Evolutionary conservation across 2,113 vertebrate genomes (phyloP).

Genomic region (Chaenocephalus aceratus): DNA sequence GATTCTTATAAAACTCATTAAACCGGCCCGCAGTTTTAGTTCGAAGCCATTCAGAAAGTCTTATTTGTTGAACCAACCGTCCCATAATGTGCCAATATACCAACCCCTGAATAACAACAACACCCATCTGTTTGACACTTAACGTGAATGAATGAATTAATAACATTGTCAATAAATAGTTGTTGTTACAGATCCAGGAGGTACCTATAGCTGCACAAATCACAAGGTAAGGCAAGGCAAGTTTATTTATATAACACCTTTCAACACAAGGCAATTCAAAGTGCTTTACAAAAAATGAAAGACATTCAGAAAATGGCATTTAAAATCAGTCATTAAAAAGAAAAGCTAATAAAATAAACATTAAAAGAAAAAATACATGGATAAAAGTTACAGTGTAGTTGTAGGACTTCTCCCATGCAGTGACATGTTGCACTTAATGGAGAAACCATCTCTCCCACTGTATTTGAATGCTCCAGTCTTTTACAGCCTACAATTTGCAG

Average conservation of each 20-base stretch:
- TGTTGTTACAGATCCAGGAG: not conserved
- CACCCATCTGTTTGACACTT: constrained; percentile 8
- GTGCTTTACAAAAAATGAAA: too few species aligned
- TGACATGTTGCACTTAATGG: too few species aligned
- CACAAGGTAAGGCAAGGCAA: too few species aligned
- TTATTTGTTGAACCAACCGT: not conserved
- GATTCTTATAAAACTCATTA: constrained; percentile 26
- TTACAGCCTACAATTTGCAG: not conserved
- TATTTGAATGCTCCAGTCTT: not conserved
- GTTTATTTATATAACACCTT: too few species aligned
- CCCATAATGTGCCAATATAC: not conserved
- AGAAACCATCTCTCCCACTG: not conserved
- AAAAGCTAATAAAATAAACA: too few species aligned
- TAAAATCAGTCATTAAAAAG: too few species aligned
- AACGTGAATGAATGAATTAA: not conserved
- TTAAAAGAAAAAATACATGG: too few species aligned
- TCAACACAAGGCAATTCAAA: too few species aligned
- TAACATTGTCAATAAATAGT: not conserved
- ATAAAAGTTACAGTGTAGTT: too few species aligned
- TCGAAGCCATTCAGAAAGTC: constrained; percentile 1
- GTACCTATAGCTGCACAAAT: not conserved
- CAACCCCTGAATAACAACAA: not conserved
- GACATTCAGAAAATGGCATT: too few species aligned
- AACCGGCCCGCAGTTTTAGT: not conserved
- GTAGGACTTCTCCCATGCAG: too few species aligned